Evolutionary conservation across 2,113 vertebrate genomes (phyloP).

Genomic region (Neotragus pygmaeus): DNA sequence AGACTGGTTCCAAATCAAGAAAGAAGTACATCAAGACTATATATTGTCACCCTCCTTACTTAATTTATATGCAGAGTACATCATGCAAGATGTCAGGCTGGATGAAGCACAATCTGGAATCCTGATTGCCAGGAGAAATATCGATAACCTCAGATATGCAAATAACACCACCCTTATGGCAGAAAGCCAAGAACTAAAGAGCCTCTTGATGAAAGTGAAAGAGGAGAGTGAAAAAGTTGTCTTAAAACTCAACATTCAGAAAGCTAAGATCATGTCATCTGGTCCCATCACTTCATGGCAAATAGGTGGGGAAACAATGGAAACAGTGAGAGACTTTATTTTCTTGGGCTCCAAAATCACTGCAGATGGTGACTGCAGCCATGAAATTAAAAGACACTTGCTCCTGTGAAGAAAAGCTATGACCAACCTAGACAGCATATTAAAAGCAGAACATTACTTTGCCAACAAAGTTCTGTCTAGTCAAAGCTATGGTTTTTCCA

Average conservation of each 20-base stretch:
- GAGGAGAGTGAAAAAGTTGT: not conserved
- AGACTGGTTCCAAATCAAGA: not conserved
- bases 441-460: not conserved
- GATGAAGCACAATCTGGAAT: not conserved
- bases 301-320: not conserved
- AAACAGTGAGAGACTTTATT: not conserved
- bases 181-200: not conserved
- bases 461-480: not conserved
- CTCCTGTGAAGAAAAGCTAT: not conserved
- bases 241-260: not conserved
- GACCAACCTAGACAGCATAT: not conserved
- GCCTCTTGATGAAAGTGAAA: not conserved
- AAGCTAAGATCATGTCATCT: not conserved
- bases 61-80: not conserved
- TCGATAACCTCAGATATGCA: not conserved
- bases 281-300: not conserved
- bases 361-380: not conserved
- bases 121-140: not conserved
- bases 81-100: not conserved
- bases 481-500: not conserved
- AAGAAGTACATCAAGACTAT: not conserved
- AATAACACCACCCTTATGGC: not conserved
- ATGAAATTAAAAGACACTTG: not conserved
- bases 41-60: not conserved
- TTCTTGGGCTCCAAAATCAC: not conserved